phyloP scores from a whole-genome alignment of 2,888 invertebrate genomes.

The Frankliniella intonsa region DNA sequence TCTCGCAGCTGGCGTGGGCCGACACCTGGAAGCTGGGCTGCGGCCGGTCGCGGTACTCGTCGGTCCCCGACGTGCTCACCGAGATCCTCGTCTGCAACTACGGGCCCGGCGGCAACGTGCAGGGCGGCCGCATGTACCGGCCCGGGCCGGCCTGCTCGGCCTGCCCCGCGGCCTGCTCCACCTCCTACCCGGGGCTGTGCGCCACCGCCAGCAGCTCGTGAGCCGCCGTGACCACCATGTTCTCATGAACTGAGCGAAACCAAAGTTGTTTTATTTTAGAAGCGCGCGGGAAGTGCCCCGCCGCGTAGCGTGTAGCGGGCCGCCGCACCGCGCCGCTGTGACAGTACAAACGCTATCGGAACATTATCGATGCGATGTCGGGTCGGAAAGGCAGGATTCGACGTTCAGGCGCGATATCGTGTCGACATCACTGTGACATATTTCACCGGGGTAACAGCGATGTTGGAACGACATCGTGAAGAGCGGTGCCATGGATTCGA shows the following conservation, averaged over 20 bases:
- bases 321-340: no score
- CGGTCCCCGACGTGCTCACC: slow-evolving; percentile 51
- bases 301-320: no score
- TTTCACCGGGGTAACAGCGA: no score
- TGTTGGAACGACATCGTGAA: no score
- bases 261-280: neutral
- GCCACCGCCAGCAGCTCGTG: neutral
- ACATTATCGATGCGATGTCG: no score
- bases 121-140: slow-evolving; percentile 28
- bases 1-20: slow-evolving; percentile 73
- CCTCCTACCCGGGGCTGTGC: neutral
- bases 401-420: no score
- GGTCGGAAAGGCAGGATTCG: no score
- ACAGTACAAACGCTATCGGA: no score
- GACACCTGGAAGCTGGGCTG: slow-evolving; percentile 81
- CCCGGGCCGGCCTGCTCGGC: slow-evolving; percentile 30
- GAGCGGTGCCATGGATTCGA: no score
- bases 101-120: slow-evolving; percentile 55
- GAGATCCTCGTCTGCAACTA: slow-evolving; percentile 80
- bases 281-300: no score
- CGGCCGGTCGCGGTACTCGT: slow-evolving; percentile 76
- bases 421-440: no score
- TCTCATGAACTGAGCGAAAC: neutral
- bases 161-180: slow-evolving; percentile 32
- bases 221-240: neutral